A percentile compares a stretch with the other conserved stretches of the same genome.
Conservation (phyloP, 2,888 invertebrate genomes). For the Sphinx pinastri region DNA sequence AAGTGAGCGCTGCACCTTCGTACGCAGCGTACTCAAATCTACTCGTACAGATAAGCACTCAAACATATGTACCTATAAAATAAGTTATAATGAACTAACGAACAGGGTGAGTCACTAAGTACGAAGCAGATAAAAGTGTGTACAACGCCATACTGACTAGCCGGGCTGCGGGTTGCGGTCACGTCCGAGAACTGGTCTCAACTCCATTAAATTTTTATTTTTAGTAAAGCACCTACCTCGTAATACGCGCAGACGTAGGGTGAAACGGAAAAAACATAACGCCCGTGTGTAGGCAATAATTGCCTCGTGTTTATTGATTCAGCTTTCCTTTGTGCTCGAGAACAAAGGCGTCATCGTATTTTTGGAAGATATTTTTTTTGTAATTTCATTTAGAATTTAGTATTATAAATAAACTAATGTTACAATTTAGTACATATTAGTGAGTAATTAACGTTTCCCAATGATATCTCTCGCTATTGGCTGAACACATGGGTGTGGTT, state of each 20-base stretch:
- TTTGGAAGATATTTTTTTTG: constrained; percentile 21
- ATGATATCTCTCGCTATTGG: constrained; percentile 11
- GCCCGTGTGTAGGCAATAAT: constrained; percentile 28
- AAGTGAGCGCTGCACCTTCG: neutral
- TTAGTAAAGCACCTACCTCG: constrained; percentile 49
- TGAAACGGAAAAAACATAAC: constrained; percentile 27
- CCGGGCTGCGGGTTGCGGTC: constrained; percentile 45
- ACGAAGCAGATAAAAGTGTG: constrained; percentile 34
- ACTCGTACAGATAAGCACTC: constrained; percentile 15
- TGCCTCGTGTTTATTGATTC: constrained; percentile 30
- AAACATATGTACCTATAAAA: constrained; percentile 25
- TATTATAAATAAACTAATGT: constrained; percentile 3
- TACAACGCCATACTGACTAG: constrained; percentile 45
- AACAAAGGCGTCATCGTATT: constrained; percentile 28
- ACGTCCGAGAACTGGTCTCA: constrained; percentile 54
- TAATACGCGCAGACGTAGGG: constrained; percentile 34
- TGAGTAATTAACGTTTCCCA: neutral
- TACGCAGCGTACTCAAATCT: neutral
- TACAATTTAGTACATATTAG: constrained; percentile 14
- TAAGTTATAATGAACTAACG: constrained; percentile 41
- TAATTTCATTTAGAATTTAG: constrained; percentile 16
- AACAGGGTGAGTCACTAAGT: constrained; percentile 39
- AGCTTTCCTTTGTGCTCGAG: constrained; percentile 29
- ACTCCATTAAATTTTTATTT: constrained; percentile 62
- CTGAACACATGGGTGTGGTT: constrained; percentile 20